Conservation (phyloP, 2,113 vertebrate species). For the Conger conger region DNA sequence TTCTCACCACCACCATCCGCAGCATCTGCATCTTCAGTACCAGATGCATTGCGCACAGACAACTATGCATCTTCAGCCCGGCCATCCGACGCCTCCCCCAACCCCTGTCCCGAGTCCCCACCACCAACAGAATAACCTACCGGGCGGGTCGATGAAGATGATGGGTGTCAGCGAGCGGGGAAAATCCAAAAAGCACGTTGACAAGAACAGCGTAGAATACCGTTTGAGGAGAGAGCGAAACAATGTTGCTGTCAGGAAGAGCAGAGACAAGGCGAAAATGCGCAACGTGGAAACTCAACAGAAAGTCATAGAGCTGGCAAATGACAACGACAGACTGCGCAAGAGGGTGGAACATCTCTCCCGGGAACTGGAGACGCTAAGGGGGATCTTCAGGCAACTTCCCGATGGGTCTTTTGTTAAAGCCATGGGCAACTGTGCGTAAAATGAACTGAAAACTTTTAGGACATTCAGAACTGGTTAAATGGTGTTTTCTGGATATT, state of each 20-base stretch:
- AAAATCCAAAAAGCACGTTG: slow-evolving; percentile 87
- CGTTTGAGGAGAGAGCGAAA: slow-evolving; percentile 92
- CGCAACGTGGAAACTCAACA: slow-evolving; percentile 97
- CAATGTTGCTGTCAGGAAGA: slow-evolving; percentile 97
- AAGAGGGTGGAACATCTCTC: slow-evolving; percentile 93
- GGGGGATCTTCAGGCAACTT: slow-evolving; percentile 95
- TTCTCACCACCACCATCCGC: slow-evolving; percentile 52
- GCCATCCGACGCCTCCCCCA: slow-evolving; percentile 94
- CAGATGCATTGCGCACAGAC: slow-evolving; percentile 96
- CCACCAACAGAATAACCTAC: slow-evolving; percentile 61
- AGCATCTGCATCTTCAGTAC: slow-evolving; percentile 88
- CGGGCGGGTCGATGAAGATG: slow-evolving; percentile 64
- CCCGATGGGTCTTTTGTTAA: slow-evolving; percentile 91
- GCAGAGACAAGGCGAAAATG: slow-evolving; percentile 95
- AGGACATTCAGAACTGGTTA: slow-evolving; percentile 43
- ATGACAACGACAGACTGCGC: slow-evolving; percentile 92
- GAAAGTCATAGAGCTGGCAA: slow-evolving; percentile 88
- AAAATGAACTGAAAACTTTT: slow-evolving; percentile 43
- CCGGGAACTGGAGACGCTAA: slow-evolving; percentile 90
- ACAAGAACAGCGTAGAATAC: slow-evolving; percentile 95
- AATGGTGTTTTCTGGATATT: slow-evolving; percentile 49
- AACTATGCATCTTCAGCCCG: slow-evolving; percentile 92
- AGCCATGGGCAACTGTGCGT: slow-evolving; percentile 86
- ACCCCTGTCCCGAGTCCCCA: slow-evolving; percentile 94
- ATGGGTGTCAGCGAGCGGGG: slow-evolving; percentile 60